Base-by-base conservation (phyloP, 2,888 invertebrate species). In the Cataglyphis livida region DNA sequence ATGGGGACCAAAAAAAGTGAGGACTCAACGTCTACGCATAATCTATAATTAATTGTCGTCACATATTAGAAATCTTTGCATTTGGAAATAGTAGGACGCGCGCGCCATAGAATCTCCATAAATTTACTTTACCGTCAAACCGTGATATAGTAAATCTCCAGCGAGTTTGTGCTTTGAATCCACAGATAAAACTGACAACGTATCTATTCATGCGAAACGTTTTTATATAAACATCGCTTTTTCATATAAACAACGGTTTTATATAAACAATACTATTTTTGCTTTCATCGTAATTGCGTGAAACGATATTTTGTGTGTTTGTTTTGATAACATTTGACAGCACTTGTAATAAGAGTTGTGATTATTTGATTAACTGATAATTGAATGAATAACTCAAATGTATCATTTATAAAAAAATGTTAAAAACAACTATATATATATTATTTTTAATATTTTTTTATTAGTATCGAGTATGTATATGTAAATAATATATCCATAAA, bases 11-110 rank as follows among this genome's bases (percentile, higher is more conserved):
- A 44, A 79, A 62, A 59, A 54, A 73, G 68, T 48, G 65, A 68
- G 65, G 83, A 82, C 82, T 82, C 78, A 84, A 81, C 84, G 65
- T 73, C 66, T 75, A 85, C 82, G 83, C 83, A 78, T 85, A 90
- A 90, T 84, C 83, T 59, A 85, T 89, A 90, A 90, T 90, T 90
- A 90, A 90, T 90, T 86, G 88, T 90, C 87, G 86, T 90, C 84
- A 82, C 84, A 78, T 89, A 87, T 81, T 83, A 87, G 82, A 84
- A 84, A 86, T 88, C 90, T 90, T 90, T 90, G 85, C 84, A 86
- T 90, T 89, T 86, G 84, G 88, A 84, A 82, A 83, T 86, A 86
- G 82, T 85, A 84, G 7, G 9, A 84, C 82, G 74, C 82, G 79
- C 78, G 79, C 73, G 82, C 84, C 84, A 83, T 86, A 85, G 87